Conservation (phyloP, 2,797 vertebrate species). For the Betta splendens region DNA sequence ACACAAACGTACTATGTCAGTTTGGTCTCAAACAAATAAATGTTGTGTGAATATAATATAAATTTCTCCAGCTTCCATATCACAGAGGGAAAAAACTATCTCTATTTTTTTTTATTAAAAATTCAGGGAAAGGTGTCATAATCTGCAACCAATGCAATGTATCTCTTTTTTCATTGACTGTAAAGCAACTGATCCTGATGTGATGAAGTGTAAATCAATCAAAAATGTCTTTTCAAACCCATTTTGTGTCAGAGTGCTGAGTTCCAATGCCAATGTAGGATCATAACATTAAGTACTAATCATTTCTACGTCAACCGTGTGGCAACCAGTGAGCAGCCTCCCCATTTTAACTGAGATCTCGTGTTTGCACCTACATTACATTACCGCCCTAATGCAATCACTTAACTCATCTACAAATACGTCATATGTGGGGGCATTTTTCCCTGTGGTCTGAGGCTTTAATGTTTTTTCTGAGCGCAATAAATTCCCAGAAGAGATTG, state of each 20-base stretch:
- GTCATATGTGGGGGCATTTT: neutral
- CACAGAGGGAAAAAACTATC: neutral
- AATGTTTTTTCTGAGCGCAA: neutral
- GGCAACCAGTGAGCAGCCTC: neutral
- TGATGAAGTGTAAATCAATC: neutral
- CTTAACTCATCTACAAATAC: neutral
- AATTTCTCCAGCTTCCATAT: neutral
- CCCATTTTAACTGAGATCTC: constrained; percentile 15
- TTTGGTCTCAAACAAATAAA: too few species aligned
- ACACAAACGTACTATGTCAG: neutral
- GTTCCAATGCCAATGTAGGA: neutral
- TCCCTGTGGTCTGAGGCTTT: neutral
- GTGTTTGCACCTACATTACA: constrained; percentile 21
- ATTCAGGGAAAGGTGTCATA: neutral
- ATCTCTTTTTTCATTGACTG: too few species aligned
- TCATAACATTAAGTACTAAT: neutral
- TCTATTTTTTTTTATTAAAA: neutral
- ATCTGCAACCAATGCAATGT: too few species aligned
- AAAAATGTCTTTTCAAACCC: neutral
- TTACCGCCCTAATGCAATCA: constrained; percentile 24
- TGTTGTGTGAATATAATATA: neutral
- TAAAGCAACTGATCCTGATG: too few species aligned
- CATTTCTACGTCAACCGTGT: constrained; percentile 3
- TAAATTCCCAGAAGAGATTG: neutral
- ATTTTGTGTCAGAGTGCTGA: neutral